These are phyloP conservation scores for Merodon equestris DNA, from an alignment of 2,888 invertebrate genomes.

Conservation along the genomic window DNA sequence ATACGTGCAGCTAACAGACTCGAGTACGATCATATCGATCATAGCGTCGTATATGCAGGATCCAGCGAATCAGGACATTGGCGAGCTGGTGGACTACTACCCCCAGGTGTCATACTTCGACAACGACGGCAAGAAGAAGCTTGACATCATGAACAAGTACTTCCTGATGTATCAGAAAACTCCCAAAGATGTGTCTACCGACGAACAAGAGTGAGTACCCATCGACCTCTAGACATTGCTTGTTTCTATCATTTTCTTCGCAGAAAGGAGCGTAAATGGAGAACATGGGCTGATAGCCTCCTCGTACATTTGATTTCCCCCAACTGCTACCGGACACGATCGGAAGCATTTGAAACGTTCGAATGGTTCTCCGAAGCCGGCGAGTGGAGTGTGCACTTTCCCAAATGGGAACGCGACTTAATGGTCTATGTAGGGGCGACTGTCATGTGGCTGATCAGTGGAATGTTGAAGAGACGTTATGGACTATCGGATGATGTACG, in stretches of 20 bases:
- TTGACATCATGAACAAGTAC: constrained; percentile 92
- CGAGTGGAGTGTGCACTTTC: constrained; percentile 94
- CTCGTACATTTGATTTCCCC: constrained; percentile 97
- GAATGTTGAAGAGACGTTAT: constrained; percentile 91
- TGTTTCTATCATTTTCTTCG: constrained; percentile 71
- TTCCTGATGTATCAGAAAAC: constrained; percentile 88
- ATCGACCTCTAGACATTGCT: neutral
- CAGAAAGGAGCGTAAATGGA: constrained; percentile 96
- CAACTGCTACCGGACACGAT: constrained; percentile 93
- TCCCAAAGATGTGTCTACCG: constrained; percentile 80
- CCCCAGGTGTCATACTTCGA: constrained; percentile 85
- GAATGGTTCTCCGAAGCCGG: constrained; percentile 96
- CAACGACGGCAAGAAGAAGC: constrained; percentile 83
- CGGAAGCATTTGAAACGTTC: constrained; percentile 94
- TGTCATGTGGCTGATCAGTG: constrained; percentile 96
- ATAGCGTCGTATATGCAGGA: constrained; percentile 88
- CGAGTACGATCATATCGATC: constrained; percentile 94
- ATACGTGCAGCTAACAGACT: constrained; percentile 94
- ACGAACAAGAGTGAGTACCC: constrained; percentile 81
- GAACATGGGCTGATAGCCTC: constrained; percentile 95
- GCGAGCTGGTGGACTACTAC: constrained; percentile 87
- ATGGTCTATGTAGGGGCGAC: constrained; percentile 95
- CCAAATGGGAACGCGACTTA: constrained; percentile 89
- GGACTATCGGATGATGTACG: constrained; percentile 93
- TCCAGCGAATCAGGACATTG: constrained; percentile 80